These are phyloP conservation scores for Luscinia luscinia DNA, from an alignment of 2,797 vertebrate species.

Conservation along the genomic window DNA sequence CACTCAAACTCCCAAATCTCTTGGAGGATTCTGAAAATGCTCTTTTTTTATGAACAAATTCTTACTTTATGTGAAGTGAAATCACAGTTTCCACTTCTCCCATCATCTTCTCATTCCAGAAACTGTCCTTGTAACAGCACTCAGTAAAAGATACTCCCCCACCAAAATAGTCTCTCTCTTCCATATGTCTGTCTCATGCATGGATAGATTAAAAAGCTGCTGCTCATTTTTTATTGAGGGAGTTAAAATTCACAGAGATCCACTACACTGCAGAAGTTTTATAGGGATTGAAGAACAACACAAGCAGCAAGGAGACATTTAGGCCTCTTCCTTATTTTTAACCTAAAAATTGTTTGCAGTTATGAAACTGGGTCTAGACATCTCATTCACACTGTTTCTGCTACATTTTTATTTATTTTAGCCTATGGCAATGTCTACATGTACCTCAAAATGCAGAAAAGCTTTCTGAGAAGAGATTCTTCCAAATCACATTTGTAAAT, in stretches of 20 bases:
- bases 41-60: not conserved
- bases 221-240: not conserved
- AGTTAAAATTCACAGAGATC: constrained; percentile 11
- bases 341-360: not conserved
- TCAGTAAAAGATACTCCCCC: not conserved
- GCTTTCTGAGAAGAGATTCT: constrained; percentile 2
- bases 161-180: not conserved
- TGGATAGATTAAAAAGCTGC: not conserved
- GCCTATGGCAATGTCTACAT: not conserved
- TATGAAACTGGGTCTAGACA: constrained; percentile 1
- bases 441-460: constrained; percentile 31
- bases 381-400: not conserved
- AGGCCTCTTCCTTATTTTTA: constrained; percentile 24
- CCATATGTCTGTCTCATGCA: not conserved
- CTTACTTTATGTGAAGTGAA: not conserved
- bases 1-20: not conserved
- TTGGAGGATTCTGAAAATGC: not conserved
- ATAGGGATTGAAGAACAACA: not conserved
- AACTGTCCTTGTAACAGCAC: not conserved
- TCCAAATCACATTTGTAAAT: constrained; percentile 2
- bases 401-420: constrained; percentile 10
- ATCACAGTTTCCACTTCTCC: not conserved
- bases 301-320: not conserved
- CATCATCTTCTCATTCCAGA: not conserved
- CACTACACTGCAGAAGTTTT: not conserved